Conservation (phyloP, 2,113 vertebrate species). For the Megaptera novaeangliae region DNA sequence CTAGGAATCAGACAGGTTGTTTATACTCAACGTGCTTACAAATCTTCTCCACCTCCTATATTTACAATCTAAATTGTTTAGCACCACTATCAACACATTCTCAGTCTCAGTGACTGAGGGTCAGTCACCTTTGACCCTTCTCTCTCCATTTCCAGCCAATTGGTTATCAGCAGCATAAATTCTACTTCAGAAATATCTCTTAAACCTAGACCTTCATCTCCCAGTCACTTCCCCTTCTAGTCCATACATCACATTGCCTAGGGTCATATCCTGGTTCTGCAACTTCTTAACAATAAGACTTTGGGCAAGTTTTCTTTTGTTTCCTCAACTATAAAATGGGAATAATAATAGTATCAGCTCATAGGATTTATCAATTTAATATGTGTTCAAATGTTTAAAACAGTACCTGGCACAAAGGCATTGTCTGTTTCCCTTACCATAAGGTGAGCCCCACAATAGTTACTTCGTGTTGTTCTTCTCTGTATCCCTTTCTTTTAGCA, state of each 20-base stretch:
- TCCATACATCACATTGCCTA: neutral
- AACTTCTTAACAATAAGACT: neutral
- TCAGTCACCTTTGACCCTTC: neutral
- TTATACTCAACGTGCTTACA: neutral
- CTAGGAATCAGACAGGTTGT: neutral
- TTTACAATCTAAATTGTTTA: neutral
- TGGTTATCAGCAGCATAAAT: neutral
- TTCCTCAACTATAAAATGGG: neutral
- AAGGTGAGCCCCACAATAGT: neutral
- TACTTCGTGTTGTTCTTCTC: neutral
- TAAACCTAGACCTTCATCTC: neutral
- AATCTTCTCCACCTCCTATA: neutral
- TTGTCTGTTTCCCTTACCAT: neutral
- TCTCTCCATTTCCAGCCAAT: neutral
- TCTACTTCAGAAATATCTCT: neutral
- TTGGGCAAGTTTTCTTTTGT: neutral
- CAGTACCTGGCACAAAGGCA: neutral
- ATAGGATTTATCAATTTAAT: neutral
- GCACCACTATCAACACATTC: neutral
- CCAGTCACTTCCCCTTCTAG: neutral
- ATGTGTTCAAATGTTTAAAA: neutral
- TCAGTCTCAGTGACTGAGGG: neutral
- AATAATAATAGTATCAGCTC: neutral
- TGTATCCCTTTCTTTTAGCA: neutral
- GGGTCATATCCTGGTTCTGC: neutral